A percentile compares a stretch with the other conserved stretches of the same genome.
Evolutionary conservation across 2,113 vertebrate species (phyloP).

Genomic region (Notothenia rossii): DNA sequence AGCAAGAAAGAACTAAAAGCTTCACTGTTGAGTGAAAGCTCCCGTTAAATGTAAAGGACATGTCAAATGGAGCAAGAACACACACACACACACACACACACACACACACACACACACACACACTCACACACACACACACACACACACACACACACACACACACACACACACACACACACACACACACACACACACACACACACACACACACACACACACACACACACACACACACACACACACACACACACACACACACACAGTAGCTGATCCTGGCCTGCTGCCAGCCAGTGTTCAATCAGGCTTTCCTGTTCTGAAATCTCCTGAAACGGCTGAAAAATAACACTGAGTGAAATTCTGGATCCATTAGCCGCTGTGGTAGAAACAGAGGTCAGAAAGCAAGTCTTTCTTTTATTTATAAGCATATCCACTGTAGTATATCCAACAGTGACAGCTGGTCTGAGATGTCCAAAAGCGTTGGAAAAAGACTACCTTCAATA

Average conservation of each 20-base stretch:
- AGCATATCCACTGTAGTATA: slow-evolving; percentile 1
- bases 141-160: too few species aligned
- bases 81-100: too few species aligned
- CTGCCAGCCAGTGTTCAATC: slow-evolving; percentile 54
- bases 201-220: too few species aligned
- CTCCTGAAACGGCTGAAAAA: slow-evolving; percentile 31
- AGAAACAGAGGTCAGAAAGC: background rate
- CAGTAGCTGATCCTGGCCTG: slow-evolving; percentile 1
- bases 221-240: too few species aligned
- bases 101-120: too few species aligned
- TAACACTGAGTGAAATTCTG: slow-evolving; percentile 21
- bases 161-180: too few species aligned
- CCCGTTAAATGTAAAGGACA: slow-evolving; percentile 41
- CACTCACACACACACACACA: too few species aligned
- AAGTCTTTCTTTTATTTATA: slow-evolving; percentile 28
- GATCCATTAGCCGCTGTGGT: slow-evolving; percentile 39
- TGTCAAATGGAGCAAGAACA: slow-evolving; percentile 49
- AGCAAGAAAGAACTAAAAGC: slow-evolving; percentile 28
- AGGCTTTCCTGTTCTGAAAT: slow-evolving; percentile 46
- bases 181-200: too few species aligned
- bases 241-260: too few species aligned
- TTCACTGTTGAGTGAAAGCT: slow-evolving; percentile 41
- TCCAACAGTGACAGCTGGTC: background rate
- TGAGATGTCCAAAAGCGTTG: background rate
- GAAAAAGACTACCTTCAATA: too few species aligned